Evolutionary conservation across 2,797 vertebrate species (phyloP).

Genomic region (Stomatorhinus walkeri): DNA sequence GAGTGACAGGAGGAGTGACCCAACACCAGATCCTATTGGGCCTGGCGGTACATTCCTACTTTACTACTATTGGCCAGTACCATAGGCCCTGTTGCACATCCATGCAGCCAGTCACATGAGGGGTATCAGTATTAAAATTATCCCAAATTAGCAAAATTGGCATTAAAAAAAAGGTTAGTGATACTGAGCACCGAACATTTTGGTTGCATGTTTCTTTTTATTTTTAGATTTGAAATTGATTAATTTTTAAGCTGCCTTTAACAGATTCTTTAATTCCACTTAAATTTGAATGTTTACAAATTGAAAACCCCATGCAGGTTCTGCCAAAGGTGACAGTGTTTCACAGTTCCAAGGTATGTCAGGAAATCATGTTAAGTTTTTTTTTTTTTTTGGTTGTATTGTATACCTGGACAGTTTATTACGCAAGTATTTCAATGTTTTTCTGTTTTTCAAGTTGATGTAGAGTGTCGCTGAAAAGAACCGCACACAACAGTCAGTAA

Average conservation of each 20-base stretch:
- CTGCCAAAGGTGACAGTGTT: neutral
- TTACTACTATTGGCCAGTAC: constrained; percentile 28
- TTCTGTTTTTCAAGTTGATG: neutral
- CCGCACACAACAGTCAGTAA: neutral
- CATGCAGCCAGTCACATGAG: constrained; percentile 20
- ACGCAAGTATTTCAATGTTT: constrained; percentile 5
- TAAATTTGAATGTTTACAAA: constrained; percentile 6
- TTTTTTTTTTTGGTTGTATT: neutral
- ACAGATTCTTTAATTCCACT: neutral
- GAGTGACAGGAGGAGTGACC: constrained; percentile 45
- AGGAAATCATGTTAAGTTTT: neutral
- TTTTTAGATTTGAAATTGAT: neutral
- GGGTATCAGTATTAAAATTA: neutral
- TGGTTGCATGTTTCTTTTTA: neutral
- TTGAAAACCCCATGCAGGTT: neutral
- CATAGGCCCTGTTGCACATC: constrained; percentile 10
- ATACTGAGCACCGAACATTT: neutral
- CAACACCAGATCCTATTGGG: constrained; percentile 49
- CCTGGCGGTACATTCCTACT: constrained; percentile 40
- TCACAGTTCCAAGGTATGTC: neutral
- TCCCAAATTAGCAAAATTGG: neutral
- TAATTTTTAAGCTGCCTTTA: neutral
- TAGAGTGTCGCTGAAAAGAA: neutral
- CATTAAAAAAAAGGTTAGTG: neutral
- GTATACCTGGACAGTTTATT: neutral